phyloP scores from a whole-genome alignment of 2,797 vertebrate species.

The Choloepus didactylus region DNA sequence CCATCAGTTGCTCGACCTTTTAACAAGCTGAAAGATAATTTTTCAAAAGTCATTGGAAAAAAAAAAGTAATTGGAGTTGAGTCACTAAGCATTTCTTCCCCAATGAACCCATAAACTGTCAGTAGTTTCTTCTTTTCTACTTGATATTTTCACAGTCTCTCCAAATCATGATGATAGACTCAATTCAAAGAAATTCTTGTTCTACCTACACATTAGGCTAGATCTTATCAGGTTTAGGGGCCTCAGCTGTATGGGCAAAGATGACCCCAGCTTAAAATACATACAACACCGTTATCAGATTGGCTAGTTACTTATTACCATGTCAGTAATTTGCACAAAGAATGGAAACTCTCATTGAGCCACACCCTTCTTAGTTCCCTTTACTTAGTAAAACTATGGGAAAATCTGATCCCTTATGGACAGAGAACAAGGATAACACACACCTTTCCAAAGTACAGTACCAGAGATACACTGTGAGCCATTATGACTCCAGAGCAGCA shows the following conservation, averaged over 20 bases:
- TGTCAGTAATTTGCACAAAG: conserved; percentile 18
- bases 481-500: neutral
- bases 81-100: conserved; percentile 7
- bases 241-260: neutral
- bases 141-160: neutral
- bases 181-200: neutral
- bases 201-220: neutral
- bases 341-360: neutral
- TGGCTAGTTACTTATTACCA: conserved; percentile 59
- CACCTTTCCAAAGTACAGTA: neutral
- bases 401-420: neutral
- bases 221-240: neutral
- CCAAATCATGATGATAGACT: neutral
- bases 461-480: neutral
- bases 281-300: neutral
- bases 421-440: neutral
- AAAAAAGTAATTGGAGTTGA: neutral
- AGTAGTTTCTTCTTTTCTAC: neutral
- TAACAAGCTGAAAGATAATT: conserved; percentile 91
- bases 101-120: neutral
- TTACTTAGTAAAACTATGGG: conserved; percentile 29
- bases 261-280: conserved; percentile 27
- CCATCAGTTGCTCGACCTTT: conserved; percentile 95
- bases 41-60: neutral
- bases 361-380: conserved; percentile 27